Evolutionary conservation across 2,113 vertebrate genomes (phyloP).

Genomic region (Butorides virescens): DNA sequence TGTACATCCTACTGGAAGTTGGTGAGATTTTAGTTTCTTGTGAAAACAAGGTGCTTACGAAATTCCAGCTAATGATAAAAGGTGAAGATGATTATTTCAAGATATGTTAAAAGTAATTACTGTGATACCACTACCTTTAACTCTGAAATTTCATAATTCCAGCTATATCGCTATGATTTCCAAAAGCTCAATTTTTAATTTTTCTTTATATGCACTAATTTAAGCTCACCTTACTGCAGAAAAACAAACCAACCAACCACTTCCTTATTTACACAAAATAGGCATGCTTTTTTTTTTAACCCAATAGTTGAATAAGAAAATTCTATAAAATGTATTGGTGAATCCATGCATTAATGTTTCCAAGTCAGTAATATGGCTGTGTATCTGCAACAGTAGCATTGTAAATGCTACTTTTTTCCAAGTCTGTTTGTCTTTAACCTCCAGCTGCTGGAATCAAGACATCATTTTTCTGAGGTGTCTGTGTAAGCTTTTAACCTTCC

Average conservation of each 20-base stretch:
- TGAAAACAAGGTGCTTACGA: neutral
- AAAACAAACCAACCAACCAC: fast-evolving
- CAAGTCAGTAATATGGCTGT: neutral
- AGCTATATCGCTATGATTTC: neutral
- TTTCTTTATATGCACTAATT: neutral
- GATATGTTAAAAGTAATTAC: neutral
- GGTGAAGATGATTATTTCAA: neutral
- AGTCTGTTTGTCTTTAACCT: neutral
- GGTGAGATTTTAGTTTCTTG: neutral
- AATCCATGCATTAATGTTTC: fast-evolving
- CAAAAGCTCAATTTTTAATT: neutral
- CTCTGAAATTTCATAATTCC: neutral
- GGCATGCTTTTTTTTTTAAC: neutral
- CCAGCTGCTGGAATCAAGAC: neutral
- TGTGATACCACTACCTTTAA: neutral
- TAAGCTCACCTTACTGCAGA: neutral
- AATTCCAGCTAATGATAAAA: neutral
- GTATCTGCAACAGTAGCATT: neutral
- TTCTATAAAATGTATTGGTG: neutral
- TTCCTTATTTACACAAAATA: neutral
- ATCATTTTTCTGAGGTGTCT: neutral
- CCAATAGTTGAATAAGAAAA: neutral
- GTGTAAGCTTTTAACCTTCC: neutral
- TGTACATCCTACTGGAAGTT: neutral
- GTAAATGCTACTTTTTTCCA: neutral